phyloP scores from a whole-genome alignment of 1,140 invertebrate genomes.

The Drosophila auraria region DNA sequence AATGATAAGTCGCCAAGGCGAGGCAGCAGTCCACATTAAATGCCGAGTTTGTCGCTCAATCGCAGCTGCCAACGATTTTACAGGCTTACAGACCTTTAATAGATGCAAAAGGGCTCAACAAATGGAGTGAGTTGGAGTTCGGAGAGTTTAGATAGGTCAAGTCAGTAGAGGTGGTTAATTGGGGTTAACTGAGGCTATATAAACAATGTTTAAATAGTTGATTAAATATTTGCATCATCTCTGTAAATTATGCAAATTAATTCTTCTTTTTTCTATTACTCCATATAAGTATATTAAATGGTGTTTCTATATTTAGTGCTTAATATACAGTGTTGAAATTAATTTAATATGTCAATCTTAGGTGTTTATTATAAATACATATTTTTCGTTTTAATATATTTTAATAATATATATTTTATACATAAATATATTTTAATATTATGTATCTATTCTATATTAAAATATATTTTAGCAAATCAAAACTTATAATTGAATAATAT shows the following conservation, averaged over 20 bases:
- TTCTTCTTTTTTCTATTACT: neutral
- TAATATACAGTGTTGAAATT: too few species aligned
- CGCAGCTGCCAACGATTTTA: conserved; percentile 34
- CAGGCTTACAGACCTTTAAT: neutral
- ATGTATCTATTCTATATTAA: too few species aligned
- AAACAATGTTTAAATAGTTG: neutral
- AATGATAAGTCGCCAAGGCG: conserved; percentile 28
- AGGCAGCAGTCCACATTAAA: conserved; percentile 50
- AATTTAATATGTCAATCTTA: too few species aligned
- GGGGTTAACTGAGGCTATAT: neutral
- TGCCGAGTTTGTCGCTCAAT: conserved; percentile 62
- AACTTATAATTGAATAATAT: too few species aligned
- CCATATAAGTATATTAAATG: too few species aligned
- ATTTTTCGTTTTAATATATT: too few species aligned
- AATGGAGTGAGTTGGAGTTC: conserved; percentile 9
- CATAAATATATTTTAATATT: too few species aligned
- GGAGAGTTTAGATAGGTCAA: conserved; percentile 58
- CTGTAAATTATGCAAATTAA: too few species aligned
- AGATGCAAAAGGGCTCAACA: neutral
- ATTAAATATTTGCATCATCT: neutral
- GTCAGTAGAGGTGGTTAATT: conserved; percentile 9
- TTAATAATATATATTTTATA: too few species aligned
- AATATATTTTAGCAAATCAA: too few species aligned
- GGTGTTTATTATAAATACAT: too few species aligned
- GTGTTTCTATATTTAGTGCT: too few species aligned